Conservation (phyloP, 92 coral and sea anemone genomes). For the Phenganax subtilis region DNA sequence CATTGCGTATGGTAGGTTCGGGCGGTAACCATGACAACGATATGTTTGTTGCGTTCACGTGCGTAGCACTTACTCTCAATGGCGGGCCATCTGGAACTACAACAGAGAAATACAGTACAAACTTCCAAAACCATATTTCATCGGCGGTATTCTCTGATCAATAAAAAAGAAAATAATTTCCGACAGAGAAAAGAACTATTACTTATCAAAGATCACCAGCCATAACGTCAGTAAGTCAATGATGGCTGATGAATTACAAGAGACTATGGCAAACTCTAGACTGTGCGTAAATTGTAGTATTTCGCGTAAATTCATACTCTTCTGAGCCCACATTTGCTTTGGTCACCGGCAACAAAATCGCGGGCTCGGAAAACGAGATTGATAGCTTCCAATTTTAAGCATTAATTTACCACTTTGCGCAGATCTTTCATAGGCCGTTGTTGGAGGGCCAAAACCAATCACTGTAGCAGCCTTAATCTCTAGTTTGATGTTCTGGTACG, state of each 20-base stretch:
- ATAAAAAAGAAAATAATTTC: too few relatives aligned
- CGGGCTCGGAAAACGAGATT: too few relatives aligned
- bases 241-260: too few relatives aligned
- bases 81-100: constrained; percentile 16
- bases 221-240: too few relatives aligned
- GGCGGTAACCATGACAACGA: constrained; percentile 19
- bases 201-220: too few relatives aligned
- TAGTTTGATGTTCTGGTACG: background rate
- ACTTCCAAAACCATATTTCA: background rate
- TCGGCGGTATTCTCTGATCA: background rate
- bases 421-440: background rate
- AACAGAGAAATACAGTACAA: background rate
- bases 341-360: too few relatives aligned
- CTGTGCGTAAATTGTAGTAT: too few relatives aligned
- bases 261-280: too few relatives aligned
- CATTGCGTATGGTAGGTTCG: background rate
- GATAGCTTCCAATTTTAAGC: too few relatives aligned
- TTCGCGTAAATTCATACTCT: background rate
- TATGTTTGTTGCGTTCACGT: background rate
- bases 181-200: too few relatives aligned
- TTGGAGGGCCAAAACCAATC: constrained; percentile 22
- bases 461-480: constrained; percentile 20
- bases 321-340: background rate
- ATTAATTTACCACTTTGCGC: background rate
- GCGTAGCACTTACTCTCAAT: background rate